Conservation (phyloP, 2,797 vertebrate species). For the Peromyscus aztecus region DNA sequence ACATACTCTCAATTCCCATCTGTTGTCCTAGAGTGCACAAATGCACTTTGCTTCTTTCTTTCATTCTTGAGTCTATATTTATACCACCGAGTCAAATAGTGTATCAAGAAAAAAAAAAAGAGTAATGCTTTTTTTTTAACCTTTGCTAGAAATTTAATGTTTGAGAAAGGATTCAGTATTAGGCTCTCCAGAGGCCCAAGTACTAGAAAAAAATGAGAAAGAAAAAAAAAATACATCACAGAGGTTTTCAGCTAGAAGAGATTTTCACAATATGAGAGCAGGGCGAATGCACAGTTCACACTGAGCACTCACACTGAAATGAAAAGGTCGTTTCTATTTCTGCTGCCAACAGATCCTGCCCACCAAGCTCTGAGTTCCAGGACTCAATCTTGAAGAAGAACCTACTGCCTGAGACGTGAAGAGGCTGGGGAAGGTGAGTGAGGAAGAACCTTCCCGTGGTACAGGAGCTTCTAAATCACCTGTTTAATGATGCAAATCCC, state of each 20-base stretch:
- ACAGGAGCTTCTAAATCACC: not conserved
- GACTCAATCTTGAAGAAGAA: not conserved
- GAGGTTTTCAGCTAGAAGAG: not conserved
- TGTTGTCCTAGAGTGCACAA: not conserved
- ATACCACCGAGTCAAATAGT: constrained; percentile 17
- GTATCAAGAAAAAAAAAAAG: constrained; percentile 6
- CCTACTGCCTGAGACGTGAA: not conserved
- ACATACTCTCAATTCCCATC: not conserved
- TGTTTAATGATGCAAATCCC: not conserved
- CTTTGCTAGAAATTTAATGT: constrained; percentile 35
- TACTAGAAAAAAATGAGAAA: not conserved
- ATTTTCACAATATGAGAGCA: not conserved
- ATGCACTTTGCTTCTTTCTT: constrained; percentile 30
- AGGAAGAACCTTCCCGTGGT: not conserved
- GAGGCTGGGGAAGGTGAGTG: not conserved
- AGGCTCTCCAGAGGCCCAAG: not conserved
- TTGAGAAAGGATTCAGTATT: constrained; percentile 43
- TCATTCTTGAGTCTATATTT: constrained; percentile 32
- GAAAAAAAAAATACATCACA: constrained; percentile 11
- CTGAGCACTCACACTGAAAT: not conserved
- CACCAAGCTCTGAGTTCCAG: not conserved
- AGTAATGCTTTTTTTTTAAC: not conserved
- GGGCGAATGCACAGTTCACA: not conserved
- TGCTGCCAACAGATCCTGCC: not conserved
- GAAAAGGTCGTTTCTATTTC: constrained; percentile 16